A percentile compares a stretch with the other conserved stretches of the same genome.
phyloP scores from a whole-genome alignment of 2,888 invertebrate genomes.

The Perdita meconis region DNA sequence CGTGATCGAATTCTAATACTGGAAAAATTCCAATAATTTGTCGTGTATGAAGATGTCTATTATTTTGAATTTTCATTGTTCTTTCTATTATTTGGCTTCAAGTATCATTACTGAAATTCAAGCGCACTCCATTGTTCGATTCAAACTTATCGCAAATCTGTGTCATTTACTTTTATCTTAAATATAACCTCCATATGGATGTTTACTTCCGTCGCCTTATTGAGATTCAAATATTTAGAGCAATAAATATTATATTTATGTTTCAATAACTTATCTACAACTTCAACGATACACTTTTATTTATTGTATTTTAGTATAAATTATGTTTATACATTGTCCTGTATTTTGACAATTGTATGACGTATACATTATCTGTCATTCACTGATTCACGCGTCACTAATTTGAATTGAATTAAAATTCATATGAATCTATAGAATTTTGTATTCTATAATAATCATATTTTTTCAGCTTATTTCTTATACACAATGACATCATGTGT shows the following conservation, averaged over 20 bases:
- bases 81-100: not conserved
- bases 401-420: not conserved
- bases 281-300: not conserved
- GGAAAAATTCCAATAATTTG: conserved; percentile 69
- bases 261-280: not conserved
- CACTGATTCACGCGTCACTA: not conserved
- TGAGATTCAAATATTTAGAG: not conserved
- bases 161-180: not conserved
- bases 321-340: too few relatives aligned
- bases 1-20: conserved; percentile 63
- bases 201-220: not conserved
- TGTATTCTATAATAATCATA: not conserved
- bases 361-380: not conserved
- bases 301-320: not conserved
- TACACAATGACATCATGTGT: too few relatives aligned
- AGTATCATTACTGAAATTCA: conserved; percentile 6
- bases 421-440: not conserved
- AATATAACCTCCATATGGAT: conserved; percentile 33
- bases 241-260: not conserved
- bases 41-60: conserved; percentile 29
- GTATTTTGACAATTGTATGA: not conserved
- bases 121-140: not conserved
- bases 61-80: conserved; percentile 42
- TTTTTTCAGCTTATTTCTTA: not conserved
- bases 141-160: too few relatives aligned